These are phyloP conservation scores for Tangara arthus DNA, from an alignment of 2,797 vertebrate species.

Conservation along the genomic window DNA sequence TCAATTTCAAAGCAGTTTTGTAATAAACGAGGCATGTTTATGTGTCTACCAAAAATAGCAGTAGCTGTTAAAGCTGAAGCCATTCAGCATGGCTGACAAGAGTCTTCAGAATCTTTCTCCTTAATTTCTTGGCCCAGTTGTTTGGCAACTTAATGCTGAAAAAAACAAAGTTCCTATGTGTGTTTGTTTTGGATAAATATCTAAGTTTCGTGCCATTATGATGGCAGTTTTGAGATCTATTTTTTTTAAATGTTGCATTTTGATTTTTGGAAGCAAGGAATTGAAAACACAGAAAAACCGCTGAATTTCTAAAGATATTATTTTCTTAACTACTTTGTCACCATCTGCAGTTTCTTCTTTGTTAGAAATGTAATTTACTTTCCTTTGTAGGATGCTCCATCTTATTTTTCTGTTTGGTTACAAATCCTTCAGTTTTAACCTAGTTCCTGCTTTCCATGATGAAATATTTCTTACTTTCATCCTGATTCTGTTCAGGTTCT, in stretches of 20 bases:
- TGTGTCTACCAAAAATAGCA: slow-evolving; percentile 59
- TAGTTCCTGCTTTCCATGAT: not conserved
- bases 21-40: slow-evolving; percentile 49
- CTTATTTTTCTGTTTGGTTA: not conserved
- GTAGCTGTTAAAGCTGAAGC: slow-evolving; percentile 51
- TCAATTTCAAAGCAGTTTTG: slow-evolving; percentile 54
- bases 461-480: not conserved
- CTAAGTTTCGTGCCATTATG: slow-evolving; percentile 6
- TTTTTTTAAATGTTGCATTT: slow-evolving; percentile 65
- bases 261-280: slow-evolving; percentile 55
- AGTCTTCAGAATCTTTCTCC: slow-evolving; percentile 61
- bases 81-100: slow-evolving; percentile 49
- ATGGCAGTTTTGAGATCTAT: slow-evolving; percentile 11
- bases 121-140: slow-evolving; percentile 69
- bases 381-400: not conserved
- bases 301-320: slow-evolving; percentile 43
- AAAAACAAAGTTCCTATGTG: slow-evolving; percentile 66
- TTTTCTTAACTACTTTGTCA: slow-evolving; percentile 56
- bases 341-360: not conserved
- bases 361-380: slow-evolving; percentile 8
- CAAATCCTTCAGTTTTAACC: not conserved
- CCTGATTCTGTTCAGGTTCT: not conserved
- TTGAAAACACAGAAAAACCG: slow-evolving; percentile 27
- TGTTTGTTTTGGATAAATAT: slow-evolving; percentile 71
- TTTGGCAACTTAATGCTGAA: slow-evolving; percentile 58